Base-by-base conservation (phyloP, 2,113 vertebrate species). In the Xenopus laevis region DNA sequence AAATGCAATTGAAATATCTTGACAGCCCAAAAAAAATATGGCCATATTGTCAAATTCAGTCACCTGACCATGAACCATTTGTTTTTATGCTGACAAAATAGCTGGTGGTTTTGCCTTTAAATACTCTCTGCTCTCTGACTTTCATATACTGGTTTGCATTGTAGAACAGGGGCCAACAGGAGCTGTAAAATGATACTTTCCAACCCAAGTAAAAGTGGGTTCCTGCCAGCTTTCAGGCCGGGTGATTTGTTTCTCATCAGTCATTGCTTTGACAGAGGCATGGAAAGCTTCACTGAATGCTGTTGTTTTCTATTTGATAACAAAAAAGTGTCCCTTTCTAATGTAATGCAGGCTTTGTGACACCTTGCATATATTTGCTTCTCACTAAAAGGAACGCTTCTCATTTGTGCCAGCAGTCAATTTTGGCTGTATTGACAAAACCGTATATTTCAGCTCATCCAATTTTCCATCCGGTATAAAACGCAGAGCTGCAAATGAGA, bases 211-310 rank as follows among this genome's bases (percentile, higher is more conserved):
- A 74, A 50, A 40, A 18, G 55, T 74, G 64, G 72, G 53, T 44
- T 74, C 27, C 65, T 47, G 72, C 72, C 65, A 75, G 44, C 27
- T 62, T 44, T 15, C 27, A 62, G 58, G 40, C 73, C 60, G 73
- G 57, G 44, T 68, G 65, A 68, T 68, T 75, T 75, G 73, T 52
- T 75, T 69, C 73, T 69, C 73, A 62, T 68, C 67, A 17, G 64
- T 75, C 73, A 69, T 50, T 62, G 73, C 57, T 53, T 65, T 75
- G 73, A 68, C 65, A 62, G 11, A 46, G 45, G 58, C 73, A 62
- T 27, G n/a, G 30, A 75, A 75, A 44, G 65, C 73, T 69, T 75
- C 73, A 65, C 60, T 52, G 65, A 69, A 74, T 74, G 64, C 53
- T 62, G 65, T 21, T 61, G 53, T 13, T 68, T 68, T 69, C 47